Percentiles rank a stretch among this genome's conserved stretches.
Conservation (phyloP, 1,140 invertebrate species). For the Leptinotarsa defecta region DNA sequence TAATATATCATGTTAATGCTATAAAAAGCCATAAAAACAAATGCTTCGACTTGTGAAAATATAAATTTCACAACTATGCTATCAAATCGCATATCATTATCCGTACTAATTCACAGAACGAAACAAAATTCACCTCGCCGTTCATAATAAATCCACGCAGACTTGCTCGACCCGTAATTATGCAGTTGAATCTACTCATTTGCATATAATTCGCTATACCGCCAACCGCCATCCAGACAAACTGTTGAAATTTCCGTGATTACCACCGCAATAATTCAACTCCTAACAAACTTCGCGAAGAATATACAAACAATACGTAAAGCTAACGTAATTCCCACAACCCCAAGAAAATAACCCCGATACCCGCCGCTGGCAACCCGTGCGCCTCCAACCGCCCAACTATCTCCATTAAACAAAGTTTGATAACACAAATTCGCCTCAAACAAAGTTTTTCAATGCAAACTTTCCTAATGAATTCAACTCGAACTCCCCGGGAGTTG, state of each 20-base stretch:
- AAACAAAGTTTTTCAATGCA: constrained; percentile 28
- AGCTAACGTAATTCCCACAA: background rate
- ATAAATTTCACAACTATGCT: too few species aligned
- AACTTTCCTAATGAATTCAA: constrained; percentile 40
- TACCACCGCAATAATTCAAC: background rate
- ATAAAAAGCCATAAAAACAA: too few species aligned
- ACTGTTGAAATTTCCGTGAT: background rate
- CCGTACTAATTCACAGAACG: too few species aligned
- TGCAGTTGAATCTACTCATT: background rate
- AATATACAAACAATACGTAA: background rate
- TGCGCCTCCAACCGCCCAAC: constrained; percentile 21
- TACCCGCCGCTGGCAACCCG: constrained; percentile 13
- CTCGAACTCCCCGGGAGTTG: constrained; percentile 28
- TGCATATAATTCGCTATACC: background rate
- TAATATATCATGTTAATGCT: too few species aligned
- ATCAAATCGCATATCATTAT: too few species aligned
- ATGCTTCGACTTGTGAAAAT: too few species aligned
- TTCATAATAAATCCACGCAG: too few species aligned
- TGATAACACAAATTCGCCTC: constrained; percentile 32
- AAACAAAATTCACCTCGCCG: too few species aligned
- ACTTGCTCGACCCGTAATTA: too few species aligned
- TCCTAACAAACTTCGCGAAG: background rate
- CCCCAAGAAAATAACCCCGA: background rate
- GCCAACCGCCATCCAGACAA: background rate
- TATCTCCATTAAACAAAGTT: constrained; percentile 41